Conservation (phyloP, 2,888 invertebrate genomes). For the Lordiphosa andalusiaca region DNA sequence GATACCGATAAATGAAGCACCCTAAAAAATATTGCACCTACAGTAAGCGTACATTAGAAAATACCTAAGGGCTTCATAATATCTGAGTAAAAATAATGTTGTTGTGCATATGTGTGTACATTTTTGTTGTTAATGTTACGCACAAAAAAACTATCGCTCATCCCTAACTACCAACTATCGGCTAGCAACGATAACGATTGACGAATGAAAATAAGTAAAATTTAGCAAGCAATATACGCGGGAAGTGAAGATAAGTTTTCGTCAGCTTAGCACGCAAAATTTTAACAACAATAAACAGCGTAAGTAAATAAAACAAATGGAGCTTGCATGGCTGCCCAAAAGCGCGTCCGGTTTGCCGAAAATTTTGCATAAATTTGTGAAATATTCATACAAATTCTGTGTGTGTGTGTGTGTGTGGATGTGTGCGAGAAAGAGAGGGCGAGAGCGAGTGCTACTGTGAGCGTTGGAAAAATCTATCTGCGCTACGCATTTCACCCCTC, state of each 20-base stretch:
- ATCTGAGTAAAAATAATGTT: no score
- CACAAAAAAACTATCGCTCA: no score
- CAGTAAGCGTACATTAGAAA: no score
- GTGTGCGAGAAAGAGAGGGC: constrained; percentile 29
- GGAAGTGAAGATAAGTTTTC: constrained; percentile 57
- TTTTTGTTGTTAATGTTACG: no score
- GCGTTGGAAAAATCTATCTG: constrained; percentile 71
- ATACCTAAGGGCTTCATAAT: no score
- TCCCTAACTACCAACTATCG: constrained; percentile 1
- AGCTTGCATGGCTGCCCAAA: constrained; percentile 24
- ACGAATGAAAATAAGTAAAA: constrained; percentile 51
- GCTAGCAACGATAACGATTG: constrained; percentile 15
- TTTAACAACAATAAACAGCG: constrained; percentile 66
- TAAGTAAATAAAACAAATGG: constrained; percentile 52
- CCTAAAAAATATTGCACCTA: no score
- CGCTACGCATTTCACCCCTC: constrained; percentile 71
- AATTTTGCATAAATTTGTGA: constrained; percentile 69
- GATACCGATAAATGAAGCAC: no score
- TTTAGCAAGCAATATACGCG: constrained; percentile 56
- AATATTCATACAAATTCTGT: constrained; percentile 36
- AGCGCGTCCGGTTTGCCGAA: constrained; percentile 38
- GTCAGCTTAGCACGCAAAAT: constrained; percentile 43
- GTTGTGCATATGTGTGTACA: no score
- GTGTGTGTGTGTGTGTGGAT: constrained; percentile 25
- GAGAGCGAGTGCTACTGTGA: constrained; percentile 1